Percentiles rank a stretch among this genome's conserved stretches.
Conservation (phyloP, 2,888 invertebrate genomes). For the Coremacera marginata region DNA sequence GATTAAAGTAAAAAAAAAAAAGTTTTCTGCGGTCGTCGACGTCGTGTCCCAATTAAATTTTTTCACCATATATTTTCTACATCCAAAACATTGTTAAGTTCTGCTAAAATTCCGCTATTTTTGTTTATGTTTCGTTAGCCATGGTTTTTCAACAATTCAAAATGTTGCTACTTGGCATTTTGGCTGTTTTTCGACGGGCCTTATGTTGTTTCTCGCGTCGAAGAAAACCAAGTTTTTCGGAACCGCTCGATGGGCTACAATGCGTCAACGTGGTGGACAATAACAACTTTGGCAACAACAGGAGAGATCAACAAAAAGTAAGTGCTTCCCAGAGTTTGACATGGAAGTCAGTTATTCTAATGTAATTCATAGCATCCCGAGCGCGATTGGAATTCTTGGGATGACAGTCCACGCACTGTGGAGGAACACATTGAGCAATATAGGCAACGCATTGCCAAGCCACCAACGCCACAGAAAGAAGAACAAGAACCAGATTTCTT, state of each 20-base stretch:
- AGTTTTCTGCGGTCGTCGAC: background rate
- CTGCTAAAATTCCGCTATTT: background rate
- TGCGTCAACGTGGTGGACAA: constrained; percentile 71
- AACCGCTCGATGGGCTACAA: constrained; percentile 69
- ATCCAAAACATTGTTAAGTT: constrained; percentile 29
- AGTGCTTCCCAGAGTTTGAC: background rate
- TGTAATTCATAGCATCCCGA: constrained; percentile 50
- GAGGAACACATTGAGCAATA: constrained; percentile 77
- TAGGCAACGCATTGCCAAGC: constrained; percentile 70
- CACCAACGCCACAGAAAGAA: constrained; percentile 66
- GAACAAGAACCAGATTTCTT: constrained; percentile 73
- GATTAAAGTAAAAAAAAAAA: background rate
- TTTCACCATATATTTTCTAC: constrained; percentile 8
- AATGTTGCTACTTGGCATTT: constrained; percentile 71
- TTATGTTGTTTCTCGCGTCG: constrained; percentile 74
- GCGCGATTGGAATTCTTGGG: constrained; percentile 75
- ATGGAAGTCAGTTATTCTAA: constrained; percentile 27
- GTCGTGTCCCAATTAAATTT: constrained; percentile 14
- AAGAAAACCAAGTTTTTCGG: constrained; percentile 71
- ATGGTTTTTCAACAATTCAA: constrained; percentile 71
- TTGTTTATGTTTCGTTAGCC: background rate
- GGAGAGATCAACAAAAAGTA: constrained; percentile 37
- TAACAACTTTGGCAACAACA: constrained; percentile 46
- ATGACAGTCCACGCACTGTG: constrained; percentile 72
- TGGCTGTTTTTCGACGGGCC: constrained; percentile 73